These are phyloP conservation scores for Sorex araneus DNA, from an alignment of 2,113 vertebrate genomes.

Conservation along the genomic window DNA sequence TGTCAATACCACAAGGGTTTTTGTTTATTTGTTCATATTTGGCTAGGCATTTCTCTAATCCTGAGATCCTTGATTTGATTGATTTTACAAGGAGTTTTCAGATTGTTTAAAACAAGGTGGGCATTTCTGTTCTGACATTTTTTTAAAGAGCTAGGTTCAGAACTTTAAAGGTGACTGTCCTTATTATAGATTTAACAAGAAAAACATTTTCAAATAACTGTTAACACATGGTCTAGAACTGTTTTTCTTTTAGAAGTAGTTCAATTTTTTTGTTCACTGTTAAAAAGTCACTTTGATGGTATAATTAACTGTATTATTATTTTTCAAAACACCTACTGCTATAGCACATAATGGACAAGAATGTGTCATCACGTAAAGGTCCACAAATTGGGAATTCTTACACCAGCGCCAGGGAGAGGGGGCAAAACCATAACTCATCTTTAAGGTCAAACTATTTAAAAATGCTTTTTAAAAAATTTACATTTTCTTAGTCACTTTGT, in stretches of 20 bases:
- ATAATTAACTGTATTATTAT: constrained; percentile 59
- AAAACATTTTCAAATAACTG: constrained; percentile 13
- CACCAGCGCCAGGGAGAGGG: not conserved
- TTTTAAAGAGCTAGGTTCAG: not conserved
- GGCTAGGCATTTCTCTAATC: not conserved
- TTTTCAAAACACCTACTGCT: constrained; percentile 65
- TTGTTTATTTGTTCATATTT: not conserved
- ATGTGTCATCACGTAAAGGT: constrained; percentile 30
- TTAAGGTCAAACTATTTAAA: constrained; percentile 36
- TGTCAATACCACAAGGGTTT: not conserved
- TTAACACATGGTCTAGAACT: not conserved
- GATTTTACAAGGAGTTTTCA: constrained; percentile 23
- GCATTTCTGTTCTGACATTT: not conserved
- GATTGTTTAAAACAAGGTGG: constrained; percentile 49
- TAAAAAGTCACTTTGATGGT: constrained; percentile 58
- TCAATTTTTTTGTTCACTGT: not conserved
- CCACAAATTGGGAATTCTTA: constrained; percentile 50
- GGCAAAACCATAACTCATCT: constrained; percentile 2
- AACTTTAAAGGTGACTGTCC: not conserved
- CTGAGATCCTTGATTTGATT: not conserved
- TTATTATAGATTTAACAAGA: constrained; percentile 9
- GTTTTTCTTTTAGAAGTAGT: constrained; percentile 25
- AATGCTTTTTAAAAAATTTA: not conserved
- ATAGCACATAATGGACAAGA: constrained; percentile 7
- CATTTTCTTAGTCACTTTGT: constrained; percentile 26